phyloP scores from a whole-genome alignment of 2,113 vertebrate genomes.

The Lophochroa leadbeateri region DNA sequence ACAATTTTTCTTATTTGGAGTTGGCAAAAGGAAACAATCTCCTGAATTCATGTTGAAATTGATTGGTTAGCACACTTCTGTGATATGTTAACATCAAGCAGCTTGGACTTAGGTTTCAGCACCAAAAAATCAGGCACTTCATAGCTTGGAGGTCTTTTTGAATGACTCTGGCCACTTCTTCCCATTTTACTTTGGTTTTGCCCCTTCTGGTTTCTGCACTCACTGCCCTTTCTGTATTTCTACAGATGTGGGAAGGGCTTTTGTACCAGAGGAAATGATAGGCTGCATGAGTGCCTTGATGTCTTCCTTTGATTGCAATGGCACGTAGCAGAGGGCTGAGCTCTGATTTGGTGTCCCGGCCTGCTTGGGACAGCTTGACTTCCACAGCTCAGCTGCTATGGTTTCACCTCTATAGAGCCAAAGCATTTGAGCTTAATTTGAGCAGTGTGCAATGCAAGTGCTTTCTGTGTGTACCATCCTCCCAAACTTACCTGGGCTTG shows the following conservation, averaged over 20 bases:
- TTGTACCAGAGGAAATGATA: not conserved
- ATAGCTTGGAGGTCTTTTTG: not conserved
- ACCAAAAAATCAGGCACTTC: not conserved
- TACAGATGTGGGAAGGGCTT: not conserved
- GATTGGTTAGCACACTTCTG: not conserved
- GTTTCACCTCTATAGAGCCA: not conserved
- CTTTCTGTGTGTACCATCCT: not conserved
- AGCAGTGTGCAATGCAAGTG: rapidly evolving
- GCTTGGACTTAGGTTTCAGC: not conserved
- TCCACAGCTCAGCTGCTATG: not conserved
- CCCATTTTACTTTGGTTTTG: not conserved
- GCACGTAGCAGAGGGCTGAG: not conserved
- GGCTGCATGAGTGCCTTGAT: rapidly evolving
- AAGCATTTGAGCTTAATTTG: not conserved
- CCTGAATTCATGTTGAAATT: not conserved
- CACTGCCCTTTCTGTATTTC: not conserved
- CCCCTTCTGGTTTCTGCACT: not conserved
- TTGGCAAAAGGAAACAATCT: not conserved
- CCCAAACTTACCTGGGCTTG: not conserved
- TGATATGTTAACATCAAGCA: not conserved
- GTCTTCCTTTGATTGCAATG: not conserved
- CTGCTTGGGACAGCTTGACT: not conserved
- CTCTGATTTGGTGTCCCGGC: not conserved
- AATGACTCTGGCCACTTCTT: not conserved
- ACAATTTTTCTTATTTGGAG: not conserved